Base-by-base conservation (phyloP, 2,113 vertebrate species). In the Camelus bactrianus region DNA sequence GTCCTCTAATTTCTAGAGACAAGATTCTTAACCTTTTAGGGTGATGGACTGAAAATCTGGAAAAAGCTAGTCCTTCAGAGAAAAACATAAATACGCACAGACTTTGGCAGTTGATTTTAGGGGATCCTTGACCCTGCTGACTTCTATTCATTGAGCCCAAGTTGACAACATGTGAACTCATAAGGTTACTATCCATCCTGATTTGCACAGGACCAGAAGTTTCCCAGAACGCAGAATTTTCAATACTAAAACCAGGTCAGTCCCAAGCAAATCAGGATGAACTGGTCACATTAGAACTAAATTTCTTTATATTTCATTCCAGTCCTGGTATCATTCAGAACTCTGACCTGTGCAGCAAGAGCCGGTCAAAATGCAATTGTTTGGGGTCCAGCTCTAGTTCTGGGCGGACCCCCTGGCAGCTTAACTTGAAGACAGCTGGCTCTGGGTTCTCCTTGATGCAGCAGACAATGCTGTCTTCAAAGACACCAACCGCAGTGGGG, bases 401-500 rank as follows among this genome's bases (percentile, higher is more conserved):
- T 8, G 99, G 99, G 0, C 98, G 96, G 65, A 99, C 98, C 0
- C 99, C 99, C 56, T 98, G 98, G 98, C 99, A 99, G 95, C 98
- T 99, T 15, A 99, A 22, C 1, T 9, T 84, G 97, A 99, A 99
- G 22, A 98, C 30, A 16, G 98, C 98, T 0, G 98, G 98, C 64
- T 99, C 98, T 0, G 99, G 99, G 97, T 99, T 99, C 13, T 99
- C 99, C 72, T 97, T 99, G 83, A 99, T 97, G 32, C 98, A 98
- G 95, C 99, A 99, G 77, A 99, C 64, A 0, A 99, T 87, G n/a
- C 70, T 98, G 98, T 99, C 99, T 81, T 99, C 99, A 42, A 99
- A 89, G 28, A 98, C 79, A 2, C 99, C 99, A 3, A 97, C 42
- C 7, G 98, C 98, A 10, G 99, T 99, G 19, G 99, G 99, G 90